A percentile compares a stretch with the other conserved stretches of the same genome.
phyloP scores from a whole-genome alignment of 2,113 vertebrate species.

The Rhinoderma darwinii region DNA sequence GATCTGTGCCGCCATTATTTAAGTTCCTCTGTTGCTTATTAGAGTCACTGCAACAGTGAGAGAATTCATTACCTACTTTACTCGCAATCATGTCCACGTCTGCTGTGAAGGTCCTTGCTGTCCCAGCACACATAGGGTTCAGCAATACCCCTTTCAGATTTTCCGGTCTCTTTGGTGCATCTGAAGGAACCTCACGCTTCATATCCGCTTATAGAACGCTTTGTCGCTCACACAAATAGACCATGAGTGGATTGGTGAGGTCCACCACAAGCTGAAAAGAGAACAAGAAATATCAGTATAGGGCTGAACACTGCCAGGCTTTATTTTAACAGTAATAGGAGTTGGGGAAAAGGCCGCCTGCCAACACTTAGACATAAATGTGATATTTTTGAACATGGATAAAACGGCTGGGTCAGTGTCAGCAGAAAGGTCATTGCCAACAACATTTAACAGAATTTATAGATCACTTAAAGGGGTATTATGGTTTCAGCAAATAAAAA shows the following conservation, averaged over 20 bases:
- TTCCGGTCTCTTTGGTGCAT: slow-evolving; percentile 90
- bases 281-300: slow-evolving; percentile 57
- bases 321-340: background rate
- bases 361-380: background rate
- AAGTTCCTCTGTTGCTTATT: slow-evolving; percentile 81
- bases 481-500: too few species aligned
- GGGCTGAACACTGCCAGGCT: background rate
- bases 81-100: slow-evolving; percentile 92
- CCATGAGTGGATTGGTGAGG: slow-evolving; percentile 79
- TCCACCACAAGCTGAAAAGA: slow-evolving; percentile 71
- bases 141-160: slow-evolving; percentile 93
- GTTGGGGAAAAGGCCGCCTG: background rate
- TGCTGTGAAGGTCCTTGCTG: slow-evolving; percentile 84
- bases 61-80: slow-evolving; percentile 92
- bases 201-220: slow-evolving; percentile 84
- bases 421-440: background rate
- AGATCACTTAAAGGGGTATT: background rate
- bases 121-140: slow-evolving; percentile 88
- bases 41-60: slow-evolving; percentile 83
- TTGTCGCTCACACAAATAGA: slow-evolving; percentile 71
- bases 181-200: slow-evolving; percentile 97
- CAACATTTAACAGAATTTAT: background rate
- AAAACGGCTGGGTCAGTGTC: background rate
- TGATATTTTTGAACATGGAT: background rate
- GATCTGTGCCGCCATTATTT: slow-evolving; percentile 81